Conservation (phyloP, 2,888 invertebrate species). For the Apamea sordens region DNA sequence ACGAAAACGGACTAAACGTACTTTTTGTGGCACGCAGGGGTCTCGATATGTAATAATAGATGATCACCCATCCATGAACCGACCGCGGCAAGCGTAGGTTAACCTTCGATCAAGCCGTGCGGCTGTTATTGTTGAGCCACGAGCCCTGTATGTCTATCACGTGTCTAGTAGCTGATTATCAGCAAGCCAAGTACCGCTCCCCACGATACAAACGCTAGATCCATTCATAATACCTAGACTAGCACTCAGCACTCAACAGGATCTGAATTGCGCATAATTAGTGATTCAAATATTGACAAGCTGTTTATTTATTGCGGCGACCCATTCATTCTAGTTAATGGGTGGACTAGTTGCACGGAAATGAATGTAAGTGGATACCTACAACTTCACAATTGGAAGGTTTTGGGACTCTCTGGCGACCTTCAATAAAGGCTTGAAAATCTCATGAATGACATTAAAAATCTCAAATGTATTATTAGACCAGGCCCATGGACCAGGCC, state of each 20-base stretch:
- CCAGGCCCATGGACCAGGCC: no score
- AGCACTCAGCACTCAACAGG: constrained; percentile 38
- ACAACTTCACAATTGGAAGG: not conserved
- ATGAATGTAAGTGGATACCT: not conserved
- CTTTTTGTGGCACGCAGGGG: not conserved
- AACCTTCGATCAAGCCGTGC: no score
- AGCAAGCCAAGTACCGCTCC: constrained; percentile 12
- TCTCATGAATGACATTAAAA: no score
- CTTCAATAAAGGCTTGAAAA: no score
- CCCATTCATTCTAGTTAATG: constrained; percentile 31
- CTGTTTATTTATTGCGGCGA: constrained; percentile 46
- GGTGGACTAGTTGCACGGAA: constrained; percentile 34
- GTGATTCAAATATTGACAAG: constrained; percentile 55
- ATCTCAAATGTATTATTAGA: no score
- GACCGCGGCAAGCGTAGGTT: not conserved
- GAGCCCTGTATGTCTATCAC: not conserved
- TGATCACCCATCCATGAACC: not conserved
- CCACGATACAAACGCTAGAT: constrained; percentile 34
- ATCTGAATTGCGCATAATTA: constrained; percentile 52
- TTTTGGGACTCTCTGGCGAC: no score
- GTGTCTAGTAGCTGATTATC: constrained; percentile 10
- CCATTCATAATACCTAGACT: constrained; percentile 47
- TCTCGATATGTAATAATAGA: not conserved
- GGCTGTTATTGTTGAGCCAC: not conserved
- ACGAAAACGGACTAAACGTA: not conserved